Percentiles rank a stretch among this genome's conserved stretches.
These are phyloP conservation scores for Rhynchonema sp. DNA, from an alignment of 2,888 invertebrate genomes.

Conservation along the genomic window DNA sequence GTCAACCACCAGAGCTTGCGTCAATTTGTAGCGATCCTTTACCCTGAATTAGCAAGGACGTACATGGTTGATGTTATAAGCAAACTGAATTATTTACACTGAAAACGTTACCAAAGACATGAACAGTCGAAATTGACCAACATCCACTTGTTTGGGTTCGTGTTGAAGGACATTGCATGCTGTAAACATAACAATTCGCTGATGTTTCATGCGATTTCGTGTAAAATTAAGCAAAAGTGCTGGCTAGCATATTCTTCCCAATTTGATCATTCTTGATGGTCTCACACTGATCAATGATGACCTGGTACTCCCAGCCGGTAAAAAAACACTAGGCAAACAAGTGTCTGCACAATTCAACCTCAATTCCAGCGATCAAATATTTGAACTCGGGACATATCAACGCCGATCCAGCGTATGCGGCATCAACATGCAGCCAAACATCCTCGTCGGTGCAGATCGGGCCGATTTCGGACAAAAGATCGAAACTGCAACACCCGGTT, in stretches of 20 bases:
- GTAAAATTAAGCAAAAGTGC: too few relatives aligned
- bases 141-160: constrained; percentile 92
- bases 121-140: constrained; percentile 92
- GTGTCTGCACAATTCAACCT: too few relatives aligned
- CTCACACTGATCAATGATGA: too few relatives aligned
- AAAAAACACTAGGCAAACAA: too few relatives aligned
- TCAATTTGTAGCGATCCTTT: constrained; percentile 62
- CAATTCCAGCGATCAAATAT: constrained; percentile 46
- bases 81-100: too few relatives aligned
- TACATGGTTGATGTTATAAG: too few relatives aligned
- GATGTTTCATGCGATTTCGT: too few relatives aligned
- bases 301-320: too few relatives aligned
- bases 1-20: constrained; percentile 88
- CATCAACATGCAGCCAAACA: constrained; percentile 89
- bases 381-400: constrained; percentile 92
- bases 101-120: constrained; percentile 79
- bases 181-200: too few relatives aligned
- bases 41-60: too few relatives aligned
- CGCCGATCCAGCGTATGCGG: constrained; percentile 87
- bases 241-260: too few relatives aligned
- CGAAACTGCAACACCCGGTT: constrained; percentile 88
- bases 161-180: constrained; percentile 88
- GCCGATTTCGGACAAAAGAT: constrained; percentile 74
- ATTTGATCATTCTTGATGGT: too few relatives aligned
- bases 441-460: constrained; percentile 47